Base-by-base conservation (phyloP, 2,113 vertebrate genomes). In the Triplophysa siluroides region DNA sequence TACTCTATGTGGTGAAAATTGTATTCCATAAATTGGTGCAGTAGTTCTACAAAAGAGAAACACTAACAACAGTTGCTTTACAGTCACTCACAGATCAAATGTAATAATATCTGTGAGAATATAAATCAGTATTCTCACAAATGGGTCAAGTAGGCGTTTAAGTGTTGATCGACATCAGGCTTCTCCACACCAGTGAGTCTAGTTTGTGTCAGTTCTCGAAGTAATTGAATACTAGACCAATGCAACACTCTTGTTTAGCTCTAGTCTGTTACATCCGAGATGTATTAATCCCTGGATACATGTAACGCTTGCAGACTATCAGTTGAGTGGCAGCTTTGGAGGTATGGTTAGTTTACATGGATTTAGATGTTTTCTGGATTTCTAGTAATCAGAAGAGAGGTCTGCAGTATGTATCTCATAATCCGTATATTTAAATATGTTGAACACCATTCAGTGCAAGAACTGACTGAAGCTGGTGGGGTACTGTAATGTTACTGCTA, bases 251-350 rank as follows among this genome's bases (percentile, higher is more conserved):
- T n/a, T 56, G 2, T 43, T 38, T 8, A 73, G 50, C 69, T 58
- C n/a, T 56, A n/a, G 70, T 60, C 54, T 73, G 54, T 73, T 73
- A 73, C 70, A 60, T 19, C 70, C 29, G 58, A 58, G 52, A 72
- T 1, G 3, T 62, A 45, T 23, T 26, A 26, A 62, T 24, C 24
- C 58, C 29, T 58, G 8, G n/a, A 21, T 21, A 21, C 8, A 21
- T 58, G 19, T 8, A 9, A 21, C 16, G n/a, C 6, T 58, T 58
- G n/a, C n/a, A 2, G 54, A 10, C n/a, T 58, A 21, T 21, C n/a
- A 18, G 56, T 23, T 74, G 26, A 24, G 71, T 24, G 71, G 21
- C 29, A 43, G 56, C 9, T 75, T 75, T 75, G 23, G 21, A 26
- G 23, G 19, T 0, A 24, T 0, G 14, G 43, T 75, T 61, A 19